Conservation (phyloP, 2,797 vertebrate genomes). For the Eremophila alpestris region DNA sequence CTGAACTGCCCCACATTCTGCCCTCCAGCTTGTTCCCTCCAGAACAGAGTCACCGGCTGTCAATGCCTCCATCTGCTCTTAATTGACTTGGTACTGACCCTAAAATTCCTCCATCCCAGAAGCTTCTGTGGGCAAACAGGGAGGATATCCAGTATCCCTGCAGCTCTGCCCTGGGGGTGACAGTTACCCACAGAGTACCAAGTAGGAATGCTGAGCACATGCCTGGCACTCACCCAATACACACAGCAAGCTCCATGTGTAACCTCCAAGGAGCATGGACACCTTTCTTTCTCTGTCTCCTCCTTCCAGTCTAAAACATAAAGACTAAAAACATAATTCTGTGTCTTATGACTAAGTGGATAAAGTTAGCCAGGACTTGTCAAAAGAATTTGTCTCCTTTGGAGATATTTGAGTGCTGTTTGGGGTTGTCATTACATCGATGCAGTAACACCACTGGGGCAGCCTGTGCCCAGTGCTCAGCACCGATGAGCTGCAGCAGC, state of each 20-base stretch:
- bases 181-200: not conserved
- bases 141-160: not conserved
- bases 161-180: not conserved
- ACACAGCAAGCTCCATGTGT: not conserved
- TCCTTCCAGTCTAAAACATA: not conserved
- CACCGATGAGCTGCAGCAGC: not conserved
- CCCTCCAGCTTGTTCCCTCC: not conserved
- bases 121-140: not conserved
- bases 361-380: not conserved
- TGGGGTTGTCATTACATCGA: not conserved
- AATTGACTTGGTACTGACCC: not conserved
- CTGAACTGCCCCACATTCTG: not conserved
- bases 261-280: not conserved
- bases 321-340: not conserved
- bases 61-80: not conserved
- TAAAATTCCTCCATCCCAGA: not conserved
- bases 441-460: not conserved
- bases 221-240: not conserved
- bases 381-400: not conserved
- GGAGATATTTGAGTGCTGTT: not conserved
- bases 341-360: not conserved
- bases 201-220: not conserved
- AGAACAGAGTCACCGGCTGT: not conserved
- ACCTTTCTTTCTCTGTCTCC: not conserved
- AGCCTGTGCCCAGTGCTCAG: not conserved